These are phyloP conservation scores for Atrina japonica DNA, from an alignment of 2,888 invertebrate species.

Conservation along the genomic window DNA sequence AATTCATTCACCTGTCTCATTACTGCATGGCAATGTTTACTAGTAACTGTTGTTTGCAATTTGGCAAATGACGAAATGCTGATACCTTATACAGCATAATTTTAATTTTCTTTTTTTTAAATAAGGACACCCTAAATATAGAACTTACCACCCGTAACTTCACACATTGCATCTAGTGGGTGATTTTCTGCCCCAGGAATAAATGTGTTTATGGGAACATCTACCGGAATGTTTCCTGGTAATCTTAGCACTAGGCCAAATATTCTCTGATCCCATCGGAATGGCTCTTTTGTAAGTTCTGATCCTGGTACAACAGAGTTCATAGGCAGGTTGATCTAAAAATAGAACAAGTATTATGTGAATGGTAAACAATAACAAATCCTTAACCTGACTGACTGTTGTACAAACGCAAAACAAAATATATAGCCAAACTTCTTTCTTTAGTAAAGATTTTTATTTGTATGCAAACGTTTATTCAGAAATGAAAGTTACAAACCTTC, in stretches of 20 bases:
- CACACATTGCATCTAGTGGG: constrained; percentile 98
- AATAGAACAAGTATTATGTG: constrained; percentile 42
- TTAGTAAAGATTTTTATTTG: neutral
- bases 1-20: too few relatives aligned
- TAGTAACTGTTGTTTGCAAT: too few relatives aligned
- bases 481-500: too few relatives aligned
- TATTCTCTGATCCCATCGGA: constrained; percentile 99
- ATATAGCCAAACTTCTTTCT: neutral
- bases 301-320: constrained; percentile 94
- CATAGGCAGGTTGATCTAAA: constrained; percentile 93
- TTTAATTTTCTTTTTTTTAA: neutral
- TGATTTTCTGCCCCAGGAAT: constrained; percentile 96
- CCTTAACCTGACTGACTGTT: neutral
- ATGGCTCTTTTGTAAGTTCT: constrained; percentile 98
- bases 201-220: constrained; percentile 83
- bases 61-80: too few relatives aligned
- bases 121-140: neutral
- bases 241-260: constrained; percentile 96
- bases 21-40: too few relatives aligned
- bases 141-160: constrained; percentile 93
- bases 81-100: too few relatives aligned
- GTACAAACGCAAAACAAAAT: neutral
- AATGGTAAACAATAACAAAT: too few relatives aligned
- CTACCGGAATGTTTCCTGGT: constrained; percentile 90
- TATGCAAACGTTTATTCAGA: too few relatives aligned